Base-by-base conservation (phyloP, 2,113 vertebrate genomes). In the Oceanites oceanicus region DNA sequence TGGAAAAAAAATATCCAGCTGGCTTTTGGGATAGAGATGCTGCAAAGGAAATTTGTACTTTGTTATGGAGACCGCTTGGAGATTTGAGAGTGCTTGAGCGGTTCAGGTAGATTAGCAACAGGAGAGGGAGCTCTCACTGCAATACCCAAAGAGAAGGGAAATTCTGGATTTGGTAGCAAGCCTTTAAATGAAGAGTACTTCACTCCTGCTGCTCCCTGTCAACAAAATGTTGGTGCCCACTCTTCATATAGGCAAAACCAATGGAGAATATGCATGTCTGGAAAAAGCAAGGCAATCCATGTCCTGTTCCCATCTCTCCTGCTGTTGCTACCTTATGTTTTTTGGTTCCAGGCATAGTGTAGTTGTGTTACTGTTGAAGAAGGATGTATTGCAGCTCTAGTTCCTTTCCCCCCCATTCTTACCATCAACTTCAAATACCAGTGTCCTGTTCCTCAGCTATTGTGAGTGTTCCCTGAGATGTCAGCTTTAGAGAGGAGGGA, bases 81-180 rank as follows among this genome's bases (percentile, higher is more conserved):
- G 67, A 34, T 90, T 53, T 61, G 62, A 52, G 77, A 58, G 62
- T 45, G n/a, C 30, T 50, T 40, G 52, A 45, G 86, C 70, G 62
- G 83, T 61, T 76, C 52, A 81, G 89, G 91, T 71, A 76, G 66
- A 82, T 81, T 17, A 87, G 45, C 42, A 91, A 94, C 94, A 73
- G 94, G 91, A 96, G 95, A 34, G 76, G 83, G 92, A 94, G 94
- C 76, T 95, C 94, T 96, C 68, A 62, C 74, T 52, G 65, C 32
- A 0, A 58, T 83, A 55, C 91, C 73, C 73, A 20, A 74, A 63
- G 56, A 65, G 40, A 21, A 92, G 50, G 86, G 73, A 80, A 65
- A 59, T 87, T 79, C 44, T 85, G 80, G 29, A 18, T 15, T 80
- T 62, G 15, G n/a, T 77, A 50, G 45, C 67, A 56, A 81, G 47